Evolutionary conservation across 2,888 invertebrate species (phyloP).

Genomic region (Pammene aurita): DNA sequence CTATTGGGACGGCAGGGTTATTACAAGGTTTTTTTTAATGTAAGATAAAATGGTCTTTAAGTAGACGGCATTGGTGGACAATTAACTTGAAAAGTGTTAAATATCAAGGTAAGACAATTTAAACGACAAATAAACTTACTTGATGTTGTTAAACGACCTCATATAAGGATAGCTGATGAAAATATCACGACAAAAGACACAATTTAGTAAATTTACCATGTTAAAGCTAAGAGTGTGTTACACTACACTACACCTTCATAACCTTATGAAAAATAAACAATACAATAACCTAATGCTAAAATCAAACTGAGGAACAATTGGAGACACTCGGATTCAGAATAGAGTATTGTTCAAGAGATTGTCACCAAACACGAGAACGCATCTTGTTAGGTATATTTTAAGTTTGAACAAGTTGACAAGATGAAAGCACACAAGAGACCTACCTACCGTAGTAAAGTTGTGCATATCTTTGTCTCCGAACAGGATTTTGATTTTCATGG

Average conservation of each 20-base stretch:
- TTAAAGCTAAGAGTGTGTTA: slow-evolving; percentile 59
- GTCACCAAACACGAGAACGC: slow-evolving; percentile 24
- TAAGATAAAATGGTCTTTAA: background rate
- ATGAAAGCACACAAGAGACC: too few relatives aligned
- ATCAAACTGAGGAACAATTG: slow-evolving; percentile 43
- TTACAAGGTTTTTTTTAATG: too few relatives aligned
- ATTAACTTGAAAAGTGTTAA: slow-evolving; percentile 19
- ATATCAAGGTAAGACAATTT: slow-evolving; percentile 21
- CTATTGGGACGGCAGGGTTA: too few relatives aligned
- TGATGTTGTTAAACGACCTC: slow-evolving; percentile 27
- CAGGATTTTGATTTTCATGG: too few relatives aligned
- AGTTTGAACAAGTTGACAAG: slow-evolving; percentile 14
- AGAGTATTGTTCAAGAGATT: slow-evolving; percentile 27
- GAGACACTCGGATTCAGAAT: slow-evolving; percentile 14
- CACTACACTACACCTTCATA: slow-evolving; percentile 52
- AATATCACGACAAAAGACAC: slow-evolving; percentile 20
- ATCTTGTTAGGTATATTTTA: slow-evolving; percentile 14
- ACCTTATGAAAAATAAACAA: too few relatives aligned
- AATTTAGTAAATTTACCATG: slow-evolving; percentile 46
- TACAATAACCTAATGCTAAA: too few relatives aligned
- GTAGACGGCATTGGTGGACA: slow-evolving; percentile 11
- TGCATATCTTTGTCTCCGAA: too few relatives aligned
- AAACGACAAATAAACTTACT: slow-evolving; percentile 19
- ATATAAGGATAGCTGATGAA: slow-evolving; percentile 13
- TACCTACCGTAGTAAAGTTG: too few relatives aligned